Percentiles rank a stretch among this genome's conserved stretches.
Evolutionary conservation across 2,888 invertebrate species (phyloP).

Genomic region (Candidula unifasciata): DNA sequence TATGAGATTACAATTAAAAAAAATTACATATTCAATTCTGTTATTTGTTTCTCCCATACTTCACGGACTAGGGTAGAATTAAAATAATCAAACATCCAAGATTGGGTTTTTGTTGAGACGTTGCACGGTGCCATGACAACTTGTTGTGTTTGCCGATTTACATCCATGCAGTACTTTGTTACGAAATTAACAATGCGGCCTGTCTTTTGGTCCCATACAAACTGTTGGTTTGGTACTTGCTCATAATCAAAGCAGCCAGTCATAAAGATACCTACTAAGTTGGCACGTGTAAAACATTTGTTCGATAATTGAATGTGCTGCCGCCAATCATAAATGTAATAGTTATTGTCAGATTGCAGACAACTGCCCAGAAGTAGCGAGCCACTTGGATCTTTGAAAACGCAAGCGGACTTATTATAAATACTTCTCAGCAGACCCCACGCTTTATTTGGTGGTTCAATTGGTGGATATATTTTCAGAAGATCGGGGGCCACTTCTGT

Average conservation of each 20-base stretch:
- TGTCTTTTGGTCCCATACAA: slow-evolving; percentile 17
- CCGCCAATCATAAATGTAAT: background rate
- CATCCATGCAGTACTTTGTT: slow-evolving; percentile 22
- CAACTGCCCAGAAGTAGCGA: background rate
- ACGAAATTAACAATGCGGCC: slow-evolving; percentile 1
- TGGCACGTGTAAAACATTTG: too few species aligned
- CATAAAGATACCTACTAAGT: background rate
- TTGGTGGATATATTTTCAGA: background rate
- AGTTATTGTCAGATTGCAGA: background rate
- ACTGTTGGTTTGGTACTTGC: background rate
- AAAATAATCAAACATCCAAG: slow-evolving; percentile 14
- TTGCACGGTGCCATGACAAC: background rate
- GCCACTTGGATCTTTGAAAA: background rate
- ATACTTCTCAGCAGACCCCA: slow-evolving; percentile 14
- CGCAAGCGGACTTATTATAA: background rate
- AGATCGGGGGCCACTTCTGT: slow-evolving; percentile 29
- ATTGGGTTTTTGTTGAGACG: background rate
- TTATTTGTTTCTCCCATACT: slow-evolving; percentile 22
- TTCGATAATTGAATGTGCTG: background rate
- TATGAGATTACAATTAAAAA: too few species aligned
- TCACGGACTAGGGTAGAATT: slow-evolving; percentile 24
- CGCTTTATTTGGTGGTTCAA: slow-evolving; percentile 20
- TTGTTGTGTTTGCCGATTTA: background rate
- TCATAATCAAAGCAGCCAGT: background rate
- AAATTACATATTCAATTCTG: background rate